Conservation (phyloP, 2,113 vertebrate genomes). For the Dasyurus viverrinus region DNA sequence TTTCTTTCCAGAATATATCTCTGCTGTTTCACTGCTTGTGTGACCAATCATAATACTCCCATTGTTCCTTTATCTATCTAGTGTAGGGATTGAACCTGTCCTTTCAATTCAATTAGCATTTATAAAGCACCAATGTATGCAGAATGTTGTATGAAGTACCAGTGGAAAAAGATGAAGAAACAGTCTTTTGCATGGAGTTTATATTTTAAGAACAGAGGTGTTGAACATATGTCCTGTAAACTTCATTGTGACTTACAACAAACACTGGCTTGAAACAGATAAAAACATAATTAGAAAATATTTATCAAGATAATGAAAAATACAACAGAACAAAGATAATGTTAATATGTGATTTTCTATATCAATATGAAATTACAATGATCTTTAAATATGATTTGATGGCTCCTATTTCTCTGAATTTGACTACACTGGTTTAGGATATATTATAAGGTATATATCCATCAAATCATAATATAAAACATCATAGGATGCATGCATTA, state of each 20-base stretch:
- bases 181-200: background rate
- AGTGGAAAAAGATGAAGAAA: background rate
- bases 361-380: background rate
- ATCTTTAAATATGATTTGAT: background rate
- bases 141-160: background rate
- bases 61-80: rapidly evolving
- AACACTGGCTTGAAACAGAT: background rate
- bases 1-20: conserved; percentile 82
- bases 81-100: background rate
- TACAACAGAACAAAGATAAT: background rate
- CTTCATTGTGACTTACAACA: background rate
- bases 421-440: background rate
- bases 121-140: background rate
- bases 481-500: background rate
- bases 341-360: background rate
- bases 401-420: background rate
- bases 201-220: background rate
- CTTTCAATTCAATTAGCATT: background rate
- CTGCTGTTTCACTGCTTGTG: background rate
- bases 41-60: background rate
- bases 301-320: background rate
- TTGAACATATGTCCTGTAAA: background rate
- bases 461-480: background rate
- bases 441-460: background rate
- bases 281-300: background rate